A percentile compares a stretch with the other conserved stretches of the same genome.
phyloP scores from a whole-genome alignment of 1,140 invertebrate species.

The Branchinecta lynchi region DNA sequence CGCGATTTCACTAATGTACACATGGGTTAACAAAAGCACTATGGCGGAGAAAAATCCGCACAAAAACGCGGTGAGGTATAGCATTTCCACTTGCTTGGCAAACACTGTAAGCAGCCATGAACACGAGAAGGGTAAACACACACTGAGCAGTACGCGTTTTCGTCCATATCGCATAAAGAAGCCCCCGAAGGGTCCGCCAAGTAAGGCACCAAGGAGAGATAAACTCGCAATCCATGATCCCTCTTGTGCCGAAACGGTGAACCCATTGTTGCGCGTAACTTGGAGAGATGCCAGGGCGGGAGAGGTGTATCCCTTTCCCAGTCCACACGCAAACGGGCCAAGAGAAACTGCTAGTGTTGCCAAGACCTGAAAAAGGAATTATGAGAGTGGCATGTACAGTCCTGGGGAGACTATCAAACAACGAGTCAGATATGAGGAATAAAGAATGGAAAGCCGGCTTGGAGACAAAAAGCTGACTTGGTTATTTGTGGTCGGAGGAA shows the following conservation, averaged over 20 bases:
- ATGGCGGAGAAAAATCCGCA: conserved; percentile 63
- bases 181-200: conserved; percentile 56
- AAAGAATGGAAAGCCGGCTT: no score
- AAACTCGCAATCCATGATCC: conserved; percentile 66
- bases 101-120: conserved; percentile 59
- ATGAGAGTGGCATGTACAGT: background rate
- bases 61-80: conserved; percentile 57
- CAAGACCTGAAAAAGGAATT: conserved; percentile 41
- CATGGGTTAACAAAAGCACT: conserved; percentile 57
- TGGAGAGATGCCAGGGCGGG: conserved; percentile 65
- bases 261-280: conserved; percentile 31
- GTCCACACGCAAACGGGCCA: conserved; percentile 58
- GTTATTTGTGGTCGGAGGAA: no score
- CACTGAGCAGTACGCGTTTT: conserved; percentile 45
- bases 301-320: conserved; percentile 67
- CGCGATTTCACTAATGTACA: conserved; percentile 80
- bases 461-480: no score
- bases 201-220: conserved; percentile 51
- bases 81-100: conserved; percentile 52
- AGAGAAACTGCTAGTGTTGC: conserved; percentile 61
- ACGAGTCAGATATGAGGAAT: no score
- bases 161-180: conserved; percentile 53
- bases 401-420: no score
- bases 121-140: conserved; percentile 50
- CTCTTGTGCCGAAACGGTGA: conserved; percentile 47